Evolutionary conservation across 2,797 vertebrate genomes (phyloP).

Genomic region (Anabas testudineus): DNA sequence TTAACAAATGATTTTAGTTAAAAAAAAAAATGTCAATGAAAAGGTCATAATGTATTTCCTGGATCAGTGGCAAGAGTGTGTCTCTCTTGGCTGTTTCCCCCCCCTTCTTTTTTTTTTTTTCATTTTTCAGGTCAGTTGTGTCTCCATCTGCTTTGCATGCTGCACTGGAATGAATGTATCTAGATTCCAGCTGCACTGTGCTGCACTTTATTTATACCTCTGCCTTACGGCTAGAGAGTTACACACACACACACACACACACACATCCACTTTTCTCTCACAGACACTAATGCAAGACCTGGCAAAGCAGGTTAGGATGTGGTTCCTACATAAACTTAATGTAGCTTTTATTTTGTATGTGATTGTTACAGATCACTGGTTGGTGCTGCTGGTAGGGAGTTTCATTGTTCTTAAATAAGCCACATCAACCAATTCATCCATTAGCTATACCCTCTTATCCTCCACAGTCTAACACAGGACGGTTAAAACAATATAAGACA

Average conservation of each 20-base stretch:
- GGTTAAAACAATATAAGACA: constrained; percentile 24
- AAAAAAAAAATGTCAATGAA: constrained; percentile 42
- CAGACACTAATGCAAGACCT: constrained; percentile 46
- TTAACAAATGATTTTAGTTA: constrained; percentile 55
- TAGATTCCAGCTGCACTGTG: constrained; percentile 77
- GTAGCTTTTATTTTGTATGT: constrained; percentile 36
- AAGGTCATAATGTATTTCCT: constrained; percentile 58
- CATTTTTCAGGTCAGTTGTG: constrained; percentile 70
- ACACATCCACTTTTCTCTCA: constrained; percentile 37
- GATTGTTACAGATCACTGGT: constrained; percentile 32
- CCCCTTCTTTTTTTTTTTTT: constrained; percentile 22
- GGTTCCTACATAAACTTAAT: constrained; percentile 24
- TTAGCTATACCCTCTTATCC: not conserved
- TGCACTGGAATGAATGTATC: constrained; percentile 69
- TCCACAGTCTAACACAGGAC: not conserved
- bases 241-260: constrained; percentile 30
- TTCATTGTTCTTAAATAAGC: constrained; percentile 1
- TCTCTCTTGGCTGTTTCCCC: constrained; percentile 18
- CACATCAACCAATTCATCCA: not conserved
- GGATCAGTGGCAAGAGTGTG: constrained; percentile 52
- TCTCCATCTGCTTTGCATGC: constrained; percentile 72
- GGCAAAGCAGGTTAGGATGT: constrained; percentile 39
- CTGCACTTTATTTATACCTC: constrained; percentile 77
- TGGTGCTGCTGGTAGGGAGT: constrained; percentile 7
- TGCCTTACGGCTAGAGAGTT: constrained; percentile 65